Conservation (phyloP, 2,113 vertebrate genomes). For the Dolichallabes microphthalmus region DNA sequence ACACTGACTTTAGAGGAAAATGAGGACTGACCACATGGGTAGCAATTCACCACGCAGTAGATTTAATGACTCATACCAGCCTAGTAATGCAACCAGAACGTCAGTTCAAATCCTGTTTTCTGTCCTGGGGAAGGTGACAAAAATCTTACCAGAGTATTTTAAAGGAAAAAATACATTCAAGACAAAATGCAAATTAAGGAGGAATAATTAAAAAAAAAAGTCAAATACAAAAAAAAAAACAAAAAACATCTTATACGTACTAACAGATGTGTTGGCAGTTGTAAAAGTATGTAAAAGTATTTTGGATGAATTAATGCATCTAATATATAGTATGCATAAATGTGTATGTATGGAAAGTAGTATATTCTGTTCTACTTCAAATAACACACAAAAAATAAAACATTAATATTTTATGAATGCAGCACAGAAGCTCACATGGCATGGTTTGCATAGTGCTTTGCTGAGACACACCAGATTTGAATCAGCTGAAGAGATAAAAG, state of each 20-base stretch:
- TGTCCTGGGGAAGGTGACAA: not conserved
- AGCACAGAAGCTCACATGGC: not conserved
- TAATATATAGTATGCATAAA: not conserved
- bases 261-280: not conserved
- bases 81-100: conserved; percentile 24
- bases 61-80: conserved; percentile 31
- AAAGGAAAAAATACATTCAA: not conserved
- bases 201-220: not conserved
- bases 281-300: not conserved
- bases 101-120: not conserved
- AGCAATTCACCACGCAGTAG: conserved; percentile 34
- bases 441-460: conserved; percentile 5
- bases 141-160: not conserved
- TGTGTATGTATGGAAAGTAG: not conserved
- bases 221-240: not conserved
- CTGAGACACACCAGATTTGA: conserved; percentile 30
- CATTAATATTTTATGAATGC: conserved; percentile 7
- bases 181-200: not conserved
- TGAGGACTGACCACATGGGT: conserved; percentile 22
- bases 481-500: conserved; percentile 40
- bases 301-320: not conserved
- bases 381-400: not conserved
- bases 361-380: not conserved
- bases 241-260: not conserved
- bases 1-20: conserved; percentile 21